A percentile compares a stretch with the other conserved stretches of the same genome.
These are phyloP conservation scores for Brachyhypopomus occidentalis DNA, from an alignment of 2,113 vertebrate genomes.

Conservation along the genomic window DNA sequence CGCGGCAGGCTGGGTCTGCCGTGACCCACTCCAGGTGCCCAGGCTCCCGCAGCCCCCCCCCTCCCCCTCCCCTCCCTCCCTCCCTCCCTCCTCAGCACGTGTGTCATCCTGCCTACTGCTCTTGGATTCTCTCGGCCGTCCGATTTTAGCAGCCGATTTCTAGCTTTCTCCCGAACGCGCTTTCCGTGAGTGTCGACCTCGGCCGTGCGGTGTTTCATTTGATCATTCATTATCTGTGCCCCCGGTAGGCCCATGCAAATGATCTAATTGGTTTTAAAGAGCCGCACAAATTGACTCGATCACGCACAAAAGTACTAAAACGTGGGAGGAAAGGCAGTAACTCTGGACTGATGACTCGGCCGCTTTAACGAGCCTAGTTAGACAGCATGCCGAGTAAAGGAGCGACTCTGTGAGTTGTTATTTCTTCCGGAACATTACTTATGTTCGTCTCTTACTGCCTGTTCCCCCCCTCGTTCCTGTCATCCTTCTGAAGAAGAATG, in stretches of 20 bases:
- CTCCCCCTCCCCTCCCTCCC: no score
- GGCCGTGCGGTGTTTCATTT: constrained; percentile 73
- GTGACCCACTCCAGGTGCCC: constrained; percentile 7
- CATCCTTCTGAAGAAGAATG: constrained; percentile 15
- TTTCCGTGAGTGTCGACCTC: constrained; percentile 65
- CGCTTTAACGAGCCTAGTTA: constrained; percentile 25
- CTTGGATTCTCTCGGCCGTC: constrained; percentile 59
- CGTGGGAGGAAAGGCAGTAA: constrained; percentile 58
- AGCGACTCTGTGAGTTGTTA: constrained; percentile 20
- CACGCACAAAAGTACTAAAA: constrained; percentile 56
- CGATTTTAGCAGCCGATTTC: constrained; percentile 62
- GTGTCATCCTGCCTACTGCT: constrained; percentile 55
- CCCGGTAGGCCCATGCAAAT: constrained; percentile 62
- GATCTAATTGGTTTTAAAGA: constrained; percentile 70
- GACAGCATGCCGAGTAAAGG: not conserved
- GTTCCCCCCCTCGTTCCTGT: not conserved
- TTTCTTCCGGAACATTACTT: constrained; percentile 25
- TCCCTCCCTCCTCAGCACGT: not conserved
- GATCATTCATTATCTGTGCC: constrained; percentile 72
- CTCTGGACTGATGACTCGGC: constrained; percentile 43
- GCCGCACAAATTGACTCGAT: constrained; percentile 61
- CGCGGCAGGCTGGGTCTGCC: not conserved
- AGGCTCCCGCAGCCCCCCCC: constrained; percentile 10
- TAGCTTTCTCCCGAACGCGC: constrained; percentile 61
- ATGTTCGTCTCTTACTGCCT: constrained; percentile 3